phyloP scores from a whole-genome alignment of 2,113 vertebrate genomes.

The Campylomormyrus tamandua region DNA sequence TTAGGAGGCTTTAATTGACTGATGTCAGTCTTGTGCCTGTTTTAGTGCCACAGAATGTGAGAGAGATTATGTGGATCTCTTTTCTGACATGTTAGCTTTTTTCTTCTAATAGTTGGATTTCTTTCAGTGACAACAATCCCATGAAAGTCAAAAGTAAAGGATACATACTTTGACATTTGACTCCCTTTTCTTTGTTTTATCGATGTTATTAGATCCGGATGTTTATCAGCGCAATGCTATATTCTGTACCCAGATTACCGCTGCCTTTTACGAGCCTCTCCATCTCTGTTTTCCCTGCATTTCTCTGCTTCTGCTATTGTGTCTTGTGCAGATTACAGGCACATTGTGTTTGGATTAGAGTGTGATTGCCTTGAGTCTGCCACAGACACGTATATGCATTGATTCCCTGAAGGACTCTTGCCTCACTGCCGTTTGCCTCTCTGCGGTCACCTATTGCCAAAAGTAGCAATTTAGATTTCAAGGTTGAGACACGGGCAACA shows the following conservation, averaged over 20 bases:
- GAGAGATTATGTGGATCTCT: background rate
- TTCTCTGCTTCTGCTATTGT: background rate
- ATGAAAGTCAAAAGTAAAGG: slow-evolving; percentile 7
- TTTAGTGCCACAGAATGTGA: background rate
- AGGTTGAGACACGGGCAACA: background rate
- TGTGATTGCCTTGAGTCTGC: background rate
- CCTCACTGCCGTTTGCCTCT: background rate
- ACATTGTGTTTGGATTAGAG: slow-evolving; percentile 18
- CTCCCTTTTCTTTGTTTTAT: slow-evolving; percentile 10
- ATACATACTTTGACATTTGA: background rate
- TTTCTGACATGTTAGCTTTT: background rate
- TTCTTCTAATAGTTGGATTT: background rate
- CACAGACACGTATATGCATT: background rate
- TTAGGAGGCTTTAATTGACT: slow-evolving; percentile 38
- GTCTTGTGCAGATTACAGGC: background rate
- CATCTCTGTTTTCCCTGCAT: background rate
- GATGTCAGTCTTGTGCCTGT: slow-evolving; percentile 27
- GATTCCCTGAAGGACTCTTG: background rate
- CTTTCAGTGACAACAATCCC: background rate
- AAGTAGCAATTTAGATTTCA: background rate
- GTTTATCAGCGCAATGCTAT: slow-evolving; percentile 33
- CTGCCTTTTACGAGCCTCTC: slow-evolving; percentile 10
- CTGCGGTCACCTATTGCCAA: background rate
- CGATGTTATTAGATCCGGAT: slow-evolving; percentile 33
- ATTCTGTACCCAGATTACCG: slow-evolving; percentile 20